A percentile compares a stretch with the other conserved stretches of the same genome.
Conservation (phyloP, 2,113 vertebrate species). For the Furnarius figulus region DNA sequence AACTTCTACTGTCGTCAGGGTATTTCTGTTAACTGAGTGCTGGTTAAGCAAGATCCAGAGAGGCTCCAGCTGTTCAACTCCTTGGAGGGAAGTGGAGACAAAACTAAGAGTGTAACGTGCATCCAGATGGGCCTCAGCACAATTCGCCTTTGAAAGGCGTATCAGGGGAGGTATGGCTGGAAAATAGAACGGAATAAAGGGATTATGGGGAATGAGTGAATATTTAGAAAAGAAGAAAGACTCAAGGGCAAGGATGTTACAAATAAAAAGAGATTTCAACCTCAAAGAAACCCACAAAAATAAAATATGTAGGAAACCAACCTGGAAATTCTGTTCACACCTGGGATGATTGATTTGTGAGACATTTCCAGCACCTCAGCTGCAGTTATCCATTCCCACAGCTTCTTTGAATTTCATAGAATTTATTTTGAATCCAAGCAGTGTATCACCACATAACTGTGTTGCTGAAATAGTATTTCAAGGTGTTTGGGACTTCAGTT, state of each 20-base stretch:
- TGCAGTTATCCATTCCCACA: background rate
- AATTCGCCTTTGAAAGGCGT: background rate
- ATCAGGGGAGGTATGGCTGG: background rate
- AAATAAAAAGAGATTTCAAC: conserved; percentile 33
- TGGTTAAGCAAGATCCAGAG: background rate
- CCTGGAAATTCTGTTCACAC: conserved; percentile 48
- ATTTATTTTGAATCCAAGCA: conserved; percentile 1
- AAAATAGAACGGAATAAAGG: conserved; percentile 30
- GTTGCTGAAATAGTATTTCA: background rate
- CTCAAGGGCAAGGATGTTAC: conserved; percentile 8
- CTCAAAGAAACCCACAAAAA: conserved; percentile 46
- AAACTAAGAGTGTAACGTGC: background rate
- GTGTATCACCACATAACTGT: background rate
- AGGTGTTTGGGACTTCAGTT: background rate
- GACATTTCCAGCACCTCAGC: background rate
- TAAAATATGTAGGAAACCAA: conserved; percentile 51
- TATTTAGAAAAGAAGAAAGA: conserved; percentile 36
- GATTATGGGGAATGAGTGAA: conserved; percentile 14
- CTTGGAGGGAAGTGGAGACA: background rate
- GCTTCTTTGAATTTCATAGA: conserved; percentile 48
- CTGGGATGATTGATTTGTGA: conserved; percentile 61
- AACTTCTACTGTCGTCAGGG: background rate
- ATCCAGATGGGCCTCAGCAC: background rate
- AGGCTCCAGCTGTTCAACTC: background rate
- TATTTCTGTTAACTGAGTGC: background rate